These are phyloP conservation scores for Philypnodon macrostomus DNA, from an alignment of 2,797 vertebrate genomes.

Conservation along the genomic window DNA sequence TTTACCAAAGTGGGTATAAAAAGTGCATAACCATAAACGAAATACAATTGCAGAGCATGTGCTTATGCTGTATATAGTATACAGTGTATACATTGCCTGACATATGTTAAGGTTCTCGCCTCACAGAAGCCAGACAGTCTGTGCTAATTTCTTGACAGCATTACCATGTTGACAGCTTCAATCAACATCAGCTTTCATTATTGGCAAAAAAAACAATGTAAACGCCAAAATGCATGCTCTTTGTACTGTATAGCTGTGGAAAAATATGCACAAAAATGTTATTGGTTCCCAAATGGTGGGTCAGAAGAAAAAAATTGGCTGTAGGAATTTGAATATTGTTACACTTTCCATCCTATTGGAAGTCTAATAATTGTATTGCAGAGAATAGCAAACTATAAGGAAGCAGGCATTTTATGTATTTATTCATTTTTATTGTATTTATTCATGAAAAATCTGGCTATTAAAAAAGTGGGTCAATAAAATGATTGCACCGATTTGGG, in stretches of 20 bases:
- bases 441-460: too few species aligned
- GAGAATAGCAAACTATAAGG: too few species aligned
- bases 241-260: not conserved
- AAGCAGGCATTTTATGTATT: too few species aligned
- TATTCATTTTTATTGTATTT: too few species aligned
- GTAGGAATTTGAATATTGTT: too few species aligned
- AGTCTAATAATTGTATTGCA: too few species aligned
- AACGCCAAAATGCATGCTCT: not conserved
- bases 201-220: not conserved
- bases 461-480: too few species aligned
- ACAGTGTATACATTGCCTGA: not conserved
- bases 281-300: too few species aligned
- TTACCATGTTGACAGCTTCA: not conserved
- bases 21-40: not conserved
- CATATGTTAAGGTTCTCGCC: conserved; percentile 7
- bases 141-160: not conserved
- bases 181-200: not conserved
- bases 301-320: too few species aligned
- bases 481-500: too few species aligned
- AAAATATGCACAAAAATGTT: too few species aligned
- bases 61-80: not conserved
- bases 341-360: too few species aligned
- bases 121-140: not conserved
- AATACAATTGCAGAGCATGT: not conserved
- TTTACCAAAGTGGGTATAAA: not conserved